Percentiles rank a stretch among this genome's conserved stretches.
phyloP scores from a whole-genome alignment of 2,888 invertebrate species.

The Drosophila mayaguana region DNA sequence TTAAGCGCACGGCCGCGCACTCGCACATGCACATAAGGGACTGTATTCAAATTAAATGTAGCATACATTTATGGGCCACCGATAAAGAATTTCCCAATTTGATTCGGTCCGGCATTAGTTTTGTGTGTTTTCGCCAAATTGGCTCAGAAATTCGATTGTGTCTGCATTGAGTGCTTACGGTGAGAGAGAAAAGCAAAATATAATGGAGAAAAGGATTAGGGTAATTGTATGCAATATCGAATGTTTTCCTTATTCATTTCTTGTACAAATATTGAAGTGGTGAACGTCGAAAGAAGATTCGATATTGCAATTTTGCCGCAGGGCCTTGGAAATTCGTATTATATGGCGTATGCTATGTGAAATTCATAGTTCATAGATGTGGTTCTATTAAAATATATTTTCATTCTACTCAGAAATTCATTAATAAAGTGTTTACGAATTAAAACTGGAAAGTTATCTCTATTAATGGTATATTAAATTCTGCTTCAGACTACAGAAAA shows the following conservation, averaged over 20 bases:
- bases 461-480: too few species aligned
- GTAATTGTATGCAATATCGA: conserved; percentile 11
- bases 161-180: not conserved
- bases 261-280: not conserved
- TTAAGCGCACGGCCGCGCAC: conserved; percentile 68
- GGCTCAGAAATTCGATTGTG: conserved; percentile 15
- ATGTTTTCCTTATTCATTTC: not conserved
- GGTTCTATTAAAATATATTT: too few species aligned
- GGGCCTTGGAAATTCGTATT: too few species aligned
- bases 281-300: not conserved
- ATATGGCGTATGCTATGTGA: not conserved
- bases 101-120: conserved; percentile 23
- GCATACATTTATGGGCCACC: conserved; percentile 61
- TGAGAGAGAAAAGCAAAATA: not conserved
- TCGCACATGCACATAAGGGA: conserved; percentile 65
- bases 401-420: too few species aligned
- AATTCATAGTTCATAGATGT: not conserved
- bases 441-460: too few species aligned
- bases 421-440: too few species aligned
- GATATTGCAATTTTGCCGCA: not conserved
- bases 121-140: conserved; percentile 23
- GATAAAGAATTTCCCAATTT: conserved; percentile 34
- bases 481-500: too few species aligned
- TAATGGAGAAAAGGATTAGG: conserved; percentile 3
- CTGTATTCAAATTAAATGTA: conserved; percentile 65